phyloP scores from a whole-genome alignment of 2,797 vertebrate genomes.

The Sebastes alutus region DNA sequence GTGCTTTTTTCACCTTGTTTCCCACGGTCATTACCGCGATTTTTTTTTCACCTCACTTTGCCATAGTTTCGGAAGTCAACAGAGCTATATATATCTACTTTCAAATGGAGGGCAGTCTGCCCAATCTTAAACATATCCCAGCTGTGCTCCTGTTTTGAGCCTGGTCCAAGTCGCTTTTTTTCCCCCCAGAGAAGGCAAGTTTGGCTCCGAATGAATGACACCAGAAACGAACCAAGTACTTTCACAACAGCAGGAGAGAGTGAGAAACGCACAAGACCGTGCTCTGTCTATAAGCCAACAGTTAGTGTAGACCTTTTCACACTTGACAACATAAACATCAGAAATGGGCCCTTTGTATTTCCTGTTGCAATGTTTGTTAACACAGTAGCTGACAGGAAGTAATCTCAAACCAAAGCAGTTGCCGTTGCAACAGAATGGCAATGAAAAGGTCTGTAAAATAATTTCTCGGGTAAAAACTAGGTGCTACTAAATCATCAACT shows the following conservation, averaged over 20 bases:
- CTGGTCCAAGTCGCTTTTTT: constrained; percentile 86
- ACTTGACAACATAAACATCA: background rate
- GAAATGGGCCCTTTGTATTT: too few relatives aligned
- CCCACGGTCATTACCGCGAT: constrained; percentile 91
- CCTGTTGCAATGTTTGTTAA: too few relatives aligned
- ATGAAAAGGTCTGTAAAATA: too few relatives aligned
- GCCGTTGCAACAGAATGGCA: too few relatives aligned
- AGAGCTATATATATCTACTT: constrained; percentile 96
- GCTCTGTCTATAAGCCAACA: background rate
- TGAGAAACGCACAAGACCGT: constrained; percentile 32
- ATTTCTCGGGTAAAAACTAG: background rate
- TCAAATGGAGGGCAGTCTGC: constrained; percentile 97
- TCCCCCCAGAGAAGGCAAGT: constrained; percentile 85
- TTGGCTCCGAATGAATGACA: constrained; percentile 99
- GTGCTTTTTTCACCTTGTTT: constrained; percentile 76
- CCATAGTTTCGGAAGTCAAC: constrained; percentile 94
- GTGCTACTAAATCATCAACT: background rate
- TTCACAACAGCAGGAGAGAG: constrained; percentile 51
- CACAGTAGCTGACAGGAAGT: too few relatives aligned
- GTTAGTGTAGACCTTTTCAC: background rate
- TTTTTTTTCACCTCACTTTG: constrained; percentile 89
- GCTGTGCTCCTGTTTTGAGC: constrained; percentile 98
- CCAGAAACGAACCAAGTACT: constrained; percentile 84
- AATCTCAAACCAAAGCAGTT: too few relatives aligned
- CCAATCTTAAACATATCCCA: constrained; percentile 99